Percentiles rank a stretch among this genome's conserved stretches.
Conservation (phyloP, 1,140 invertebrate genomes). For the Lasioglossum albipes region DNA sequence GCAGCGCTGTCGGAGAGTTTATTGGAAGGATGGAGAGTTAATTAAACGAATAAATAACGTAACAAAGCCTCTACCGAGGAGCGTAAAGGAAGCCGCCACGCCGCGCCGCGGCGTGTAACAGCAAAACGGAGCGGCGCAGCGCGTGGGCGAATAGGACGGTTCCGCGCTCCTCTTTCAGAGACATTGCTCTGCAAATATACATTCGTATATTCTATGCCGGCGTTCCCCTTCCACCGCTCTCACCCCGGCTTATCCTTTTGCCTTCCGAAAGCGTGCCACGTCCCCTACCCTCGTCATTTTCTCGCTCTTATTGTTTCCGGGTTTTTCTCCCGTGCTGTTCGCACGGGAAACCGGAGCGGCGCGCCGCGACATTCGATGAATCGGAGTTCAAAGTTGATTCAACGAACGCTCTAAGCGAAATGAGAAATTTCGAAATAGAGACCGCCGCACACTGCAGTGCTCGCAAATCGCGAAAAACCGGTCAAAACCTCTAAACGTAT, state of each 20-base stretch:
- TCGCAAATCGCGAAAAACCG: no score
- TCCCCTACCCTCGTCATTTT: constrained; percentile 38
- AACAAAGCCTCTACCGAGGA: constrained; percentile 64
- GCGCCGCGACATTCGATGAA: constrained; percentile 37
- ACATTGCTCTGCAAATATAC: constrained; percentile 52
- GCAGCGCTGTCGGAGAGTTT: constrained; percentile 56
- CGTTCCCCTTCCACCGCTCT: constrained; percentile 15
- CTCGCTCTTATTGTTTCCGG: constrained; percentile 25
- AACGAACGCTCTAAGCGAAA: background rate
- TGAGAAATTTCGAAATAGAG: no score
- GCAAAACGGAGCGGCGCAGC: no score
- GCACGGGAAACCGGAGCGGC: constrained; percentile 22
- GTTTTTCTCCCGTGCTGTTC: background rate
- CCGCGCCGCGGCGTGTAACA: no score
- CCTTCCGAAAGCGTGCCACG: constrained; percentile 40
- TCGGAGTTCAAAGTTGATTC: background rate
- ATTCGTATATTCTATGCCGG: constrained; percentile 36
- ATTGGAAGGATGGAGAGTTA: constrained; percentile 73
- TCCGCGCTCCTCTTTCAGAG: constrained; percentile 54
- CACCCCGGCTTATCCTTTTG: constrained; percentile 32
- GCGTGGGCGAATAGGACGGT: constrained; percentile 1
- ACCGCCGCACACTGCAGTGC: no score
- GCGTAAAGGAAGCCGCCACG: background rate
- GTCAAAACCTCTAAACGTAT: no score
- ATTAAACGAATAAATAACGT: constrained; percentile 79